A percentile compares a stretch with the other conserved stretches of the same genome.
These are phyloP conservation scores for Netta rufina DNA, from an alignment of 2,797 vertebrate genomes.

Conservation along the genomic window DNA sequence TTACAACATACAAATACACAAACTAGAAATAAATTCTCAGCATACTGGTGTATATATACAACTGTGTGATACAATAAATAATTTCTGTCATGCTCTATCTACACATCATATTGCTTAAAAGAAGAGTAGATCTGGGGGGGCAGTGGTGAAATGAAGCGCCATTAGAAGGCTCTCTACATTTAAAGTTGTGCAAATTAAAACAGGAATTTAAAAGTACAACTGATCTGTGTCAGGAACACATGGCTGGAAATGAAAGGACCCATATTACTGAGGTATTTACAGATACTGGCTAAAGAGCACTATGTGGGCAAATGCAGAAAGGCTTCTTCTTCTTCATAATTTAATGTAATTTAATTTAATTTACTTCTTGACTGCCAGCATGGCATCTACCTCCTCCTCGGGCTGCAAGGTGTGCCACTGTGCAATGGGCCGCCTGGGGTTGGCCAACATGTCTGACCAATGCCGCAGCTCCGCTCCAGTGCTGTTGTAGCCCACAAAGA, in stretches of 20 bases:
- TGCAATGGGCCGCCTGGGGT: constrained; percentile 97
- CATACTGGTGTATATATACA: constrained; percentile 99
- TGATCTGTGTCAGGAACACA: constrained; percentile 80
- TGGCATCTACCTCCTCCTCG: constrained; percentile 97
- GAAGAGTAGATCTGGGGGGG: constrained; percentile 91
- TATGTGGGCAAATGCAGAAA: constrained; percentile 90
- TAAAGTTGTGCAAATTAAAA: constrained; percentile 85
- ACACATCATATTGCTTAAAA: constrained; percentile 99
- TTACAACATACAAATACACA: constrained; percentile 99
- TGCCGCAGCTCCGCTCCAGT: constrained; percentile 97
- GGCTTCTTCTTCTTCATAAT: constrained; percentile 75
- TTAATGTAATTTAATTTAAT: constrained; percentile 57
- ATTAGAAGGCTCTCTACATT: constrained; percentile 79
- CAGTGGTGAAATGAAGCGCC: constrained; percentile 78
- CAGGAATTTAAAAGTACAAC: constrained; percentile 78
- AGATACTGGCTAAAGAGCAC: constrained; percentile 99
- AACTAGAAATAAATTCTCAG: constrained; percentile 99
- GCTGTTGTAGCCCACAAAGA: constrained; percentile 99
- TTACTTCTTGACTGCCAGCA: constrained; percentile 97
- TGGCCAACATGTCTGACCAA: constrained; percentile 99
- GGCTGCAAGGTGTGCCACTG: constrained; percentile 98
- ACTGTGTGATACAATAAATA: constrained; percentile 96
- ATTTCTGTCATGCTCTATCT: constrained; percentile 99
- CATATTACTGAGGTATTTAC: constrained; percentile 99
- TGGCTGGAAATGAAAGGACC: constrained; percentile 89